phyloP scores from a whole-genome alignment of 2,113 vertebrate genomes.

The Eulacestoma nigropectus region DNA sequence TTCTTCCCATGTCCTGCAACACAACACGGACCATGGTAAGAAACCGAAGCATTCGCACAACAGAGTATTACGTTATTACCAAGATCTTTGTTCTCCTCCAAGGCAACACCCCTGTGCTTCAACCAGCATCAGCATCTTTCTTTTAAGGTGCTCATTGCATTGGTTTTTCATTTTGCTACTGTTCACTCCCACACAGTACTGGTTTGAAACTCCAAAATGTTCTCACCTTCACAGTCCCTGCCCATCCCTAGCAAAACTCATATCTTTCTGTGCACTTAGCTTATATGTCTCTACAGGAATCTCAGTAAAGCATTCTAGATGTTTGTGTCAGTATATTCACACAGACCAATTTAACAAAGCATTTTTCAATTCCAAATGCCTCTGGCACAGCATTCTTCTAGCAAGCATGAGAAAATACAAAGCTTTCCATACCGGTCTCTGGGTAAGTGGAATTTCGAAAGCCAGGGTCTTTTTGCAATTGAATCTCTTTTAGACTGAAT shows the following conservation, averaged over 20 bases:
- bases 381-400: neutral
- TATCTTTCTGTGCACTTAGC: neutral
- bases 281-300: neutral
- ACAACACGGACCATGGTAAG: slow-evolving; percentile 62
- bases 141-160: neutral
- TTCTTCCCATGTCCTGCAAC: slow-evolving; percentile 91
- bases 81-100: neutral
- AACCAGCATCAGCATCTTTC: neutral
- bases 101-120: neutral
- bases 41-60: slow-evolving; percentile 1
- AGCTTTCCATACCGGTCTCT: slow-evolving; percentile 83
- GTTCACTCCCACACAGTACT: neutral
- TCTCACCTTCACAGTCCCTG: neutral
- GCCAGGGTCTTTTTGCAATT: slow-evolving; percentile 96
- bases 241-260: neutral
- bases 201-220: neutral
- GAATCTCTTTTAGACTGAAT: slow-evolving; percentile 98
- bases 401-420: neutral
- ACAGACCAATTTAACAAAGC: neutral
- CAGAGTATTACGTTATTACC: neutral
- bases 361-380: neutral
- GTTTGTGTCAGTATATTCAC: neutral
- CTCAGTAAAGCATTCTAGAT: neutral
- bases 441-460: slow-evolving; percentile 94
- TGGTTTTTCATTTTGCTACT: neutral